Evolutionary conservation across 2,113 vertebrate species (phyloP).

Genomic region (Alectura lathami): DNA sequence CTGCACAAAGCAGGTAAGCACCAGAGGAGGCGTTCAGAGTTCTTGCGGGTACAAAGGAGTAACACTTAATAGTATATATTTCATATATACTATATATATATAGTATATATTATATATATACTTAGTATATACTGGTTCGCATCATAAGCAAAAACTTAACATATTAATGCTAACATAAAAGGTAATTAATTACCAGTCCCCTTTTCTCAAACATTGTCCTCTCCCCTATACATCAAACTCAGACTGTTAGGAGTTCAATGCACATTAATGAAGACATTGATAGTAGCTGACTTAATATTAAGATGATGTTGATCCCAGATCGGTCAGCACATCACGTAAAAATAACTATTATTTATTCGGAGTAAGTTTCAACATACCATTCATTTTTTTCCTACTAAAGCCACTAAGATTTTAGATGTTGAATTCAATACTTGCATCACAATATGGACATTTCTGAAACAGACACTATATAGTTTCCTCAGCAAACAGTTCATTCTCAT

Average conservation of each 20-base stretch:
- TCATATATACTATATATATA: too few species aligned
- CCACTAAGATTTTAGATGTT: not conserved
- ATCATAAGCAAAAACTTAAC: constrained; percentile 25
- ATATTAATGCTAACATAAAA: constrained; percentile 51
- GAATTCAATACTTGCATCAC: not conserved
- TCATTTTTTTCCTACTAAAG: not conserved
- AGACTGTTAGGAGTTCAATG: not conserved
- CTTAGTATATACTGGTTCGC: not conserved
- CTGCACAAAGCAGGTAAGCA: constrained; percentile 5
- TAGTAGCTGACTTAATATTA: not conserved
- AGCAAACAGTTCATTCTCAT: not conserved
- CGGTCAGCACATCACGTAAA: constrained; percentile 49
- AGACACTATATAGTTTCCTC: not conserved
- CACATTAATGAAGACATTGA: not conserved
- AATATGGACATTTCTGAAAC: not conserved
- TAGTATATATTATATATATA: too few species aligned
- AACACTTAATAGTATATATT: constrained; percentile 43
- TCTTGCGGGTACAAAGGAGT: not conserved
- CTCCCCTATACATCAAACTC: not conserved
- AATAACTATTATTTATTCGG: constrained; percentile 62
- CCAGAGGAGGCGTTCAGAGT: not conserved
- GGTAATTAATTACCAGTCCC: constrained; percentile 44
- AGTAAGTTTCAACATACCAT: not conserved
- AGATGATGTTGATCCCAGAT: constrained; percentile 51
- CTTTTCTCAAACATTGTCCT: not conserved